phyloP scores from a whole-genome alignment of 2,113 vertebrate genomes.

The Phainopepla nitens region DNA sequence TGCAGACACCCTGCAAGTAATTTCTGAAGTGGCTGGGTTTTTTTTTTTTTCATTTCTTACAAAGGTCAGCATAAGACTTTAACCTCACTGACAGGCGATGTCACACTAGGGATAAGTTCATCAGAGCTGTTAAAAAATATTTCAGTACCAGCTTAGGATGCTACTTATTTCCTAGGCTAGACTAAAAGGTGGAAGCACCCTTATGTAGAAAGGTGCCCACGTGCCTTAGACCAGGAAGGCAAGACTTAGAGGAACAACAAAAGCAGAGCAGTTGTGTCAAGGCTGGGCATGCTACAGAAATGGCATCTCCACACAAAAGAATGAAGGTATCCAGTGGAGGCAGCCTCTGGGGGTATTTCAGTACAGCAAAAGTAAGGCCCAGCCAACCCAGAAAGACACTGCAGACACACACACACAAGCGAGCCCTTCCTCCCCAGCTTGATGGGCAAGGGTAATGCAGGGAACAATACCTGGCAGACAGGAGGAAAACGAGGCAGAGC shows the following conservation, averaged over 20 bases:
- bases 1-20: not conserved
- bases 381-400: not conserved
- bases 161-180: not conserved
- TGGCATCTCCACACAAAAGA: not conserved
- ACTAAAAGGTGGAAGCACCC: not conserved
- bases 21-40: not conserved
- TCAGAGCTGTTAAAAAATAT: not conserved
- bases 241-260: not conserved
- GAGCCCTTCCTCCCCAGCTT: not conserved
- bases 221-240: not conserved
- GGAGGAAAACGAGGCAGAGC: not conserved
- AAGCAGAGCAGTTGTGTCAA: not conserved
- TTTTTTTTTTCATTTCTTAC: not conserved
- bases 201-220: not conserved
- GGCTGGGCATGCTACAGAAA: not conserved
- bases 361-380: not conserved
- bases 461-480: not conserved
- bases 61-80: not conserved
- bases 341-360: not conserved
- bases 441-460: fast-evolving
- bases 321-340: not conserved
- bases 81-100: not conserved
- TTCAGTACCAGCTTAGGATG: not conserved
- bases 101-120: not conserved
- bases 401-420: not conserved